These are phyloP conservation scores for Cyrtorhinus lividipennis DNA, from an alignment of 1,140 invertebrate species.

Conservation along the genomic window DNA sequence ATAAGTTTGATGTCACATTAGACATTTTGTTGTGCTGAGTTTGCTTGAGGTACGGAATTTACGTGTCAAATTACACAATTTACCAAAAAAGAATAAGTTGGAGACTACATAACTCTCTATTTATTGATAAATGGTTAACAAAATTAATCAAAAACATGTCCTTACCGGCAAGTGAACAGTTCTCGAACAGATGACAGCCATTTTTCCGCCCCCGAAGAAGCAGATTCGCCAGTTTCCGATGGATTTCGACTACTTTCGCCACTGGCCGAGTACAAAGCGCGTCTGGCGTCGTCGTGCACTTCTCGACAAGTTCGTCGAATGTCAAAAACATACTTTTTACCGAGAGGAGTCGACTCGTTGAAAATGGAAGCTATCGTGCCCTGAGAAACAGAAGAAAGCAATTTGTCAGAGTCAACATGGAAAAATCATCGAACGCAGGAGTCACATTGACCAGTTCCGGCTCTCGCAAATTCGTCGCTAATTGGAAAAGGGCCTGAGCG, in stretches of 20 bases:
- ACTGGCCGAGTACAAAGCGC: conserved; percentile 41
- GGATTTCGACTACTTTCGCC: conserved; percentile 25
- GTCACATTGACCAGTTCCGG: too few species aligned
- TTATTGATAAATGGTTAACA: background rate
- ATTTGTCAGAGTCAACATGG: too few species aligned
- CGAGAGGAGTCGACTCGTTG: conserved; percentile 71
- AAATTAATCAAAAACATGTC: background rate
- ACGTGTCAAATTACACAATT: too few species aligned
- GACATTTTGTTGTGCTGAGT: too few species aligned
- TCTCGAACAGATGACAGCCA: conserved; percentile 43
- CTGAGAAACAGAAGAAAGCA: conserved; percentile 29
- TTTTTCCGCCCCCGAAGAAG: conserved; percentile 31
- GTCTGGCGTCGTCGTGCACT: conserved; percentile 68
- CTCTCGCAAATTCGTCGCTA: too few species aligned
- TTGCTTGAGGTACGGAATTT: too few species aligned
- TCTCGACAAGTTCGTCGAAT: conserved; percentile 71
- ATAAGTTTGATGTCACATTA: too few species aligned
- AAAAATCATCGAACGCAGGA: too few species aligned
- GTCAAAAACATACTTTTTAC: conserved; percentile 79
- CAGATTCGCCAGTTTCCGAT: conserved; percentile 25
- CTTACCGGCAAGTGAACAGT: conserved; percentile 53
- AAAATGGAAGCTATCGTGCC: conserved; percentile 83
- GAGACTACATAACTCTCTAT: background rate
- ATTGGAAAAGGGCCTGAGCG: too few species aligned
- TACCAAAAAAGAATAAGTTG: background rate